Percentiles rank a stretch among this genome's conserved stretches.
These are phyloP conservation scores for Pseudachorutes palmiensis DNA, from an alignment of 1,140 invertebrate species.

Conservation along the genomic window DNA sequence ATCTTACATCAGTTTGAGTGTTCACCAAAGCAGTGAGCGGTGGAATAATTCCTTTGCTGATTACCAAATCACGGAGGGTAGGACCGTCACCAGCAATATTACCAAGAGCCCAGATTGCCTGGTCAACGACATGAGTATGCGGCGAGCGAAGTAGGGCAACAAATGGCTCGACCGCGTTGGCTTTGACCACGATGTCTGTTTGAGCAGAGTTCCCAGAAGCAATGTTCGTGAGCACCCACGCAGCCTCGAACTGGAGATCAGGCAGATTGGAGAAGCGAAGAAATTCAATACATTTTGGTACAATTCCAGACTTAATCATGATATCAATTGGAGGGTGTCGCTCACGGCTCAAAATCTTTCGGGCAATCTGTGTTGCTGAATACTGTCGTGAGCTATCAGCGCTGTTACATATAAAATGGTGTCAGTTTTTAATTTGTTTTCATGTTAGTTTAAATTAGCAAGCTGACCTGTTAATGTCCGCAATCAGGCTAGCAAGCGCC, in stretches of 20 bases:
- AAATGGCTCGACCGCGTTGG: slow-evolving; percentile 78
- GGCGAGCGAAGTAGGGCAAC: slow-evolving; percentile 64
- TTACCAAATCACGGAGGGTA: slow-evolving; percentile 47
- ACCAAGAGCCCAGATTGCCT: slow-evolving; percentile 88
- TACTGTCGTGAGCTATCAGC: slow-evolving; percentile 54
- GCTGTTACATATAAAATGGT: slow-evolving; percentile 40
- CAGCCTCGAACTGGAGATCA: slow-evolving; percentile 91
- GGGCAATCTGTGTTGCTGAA: slow-evolving; percentile 61
- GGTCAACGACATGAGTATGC: slow-evolving; percentile 78
- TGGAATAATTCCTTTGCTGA: slow-evolving; percentile 40
- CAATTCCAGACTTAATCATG: slow-evolving; percentile 76
- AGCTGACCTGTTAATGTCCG: slow-evolving; percentile 29
- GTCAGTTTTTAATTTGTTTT: too few species aligned
- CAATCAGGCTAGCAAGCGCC: slow-evolving; percentile 16
- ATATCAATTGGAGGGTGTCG: slow-evolving; percentile 87
- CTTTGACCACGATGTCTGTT: slow-evolving; percentile 74
- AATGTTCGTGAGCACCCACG: slow-evolving; percentile 97
- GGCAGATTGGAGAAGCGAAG: slow-evolving; percentile 59
- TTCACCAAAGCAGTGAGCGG: slow-evolving; percentile 40
- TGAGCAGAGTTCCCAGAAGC: slow-evolving; percentile 88
- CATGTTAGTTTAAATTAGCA: too few species aligned
- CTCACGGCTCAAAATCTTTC: slow-evolving; percentile 85
- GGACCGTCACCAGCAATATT: slow-evolving; percentile 46
- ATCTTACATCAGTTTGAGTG: slow-evolving; percentile 33
- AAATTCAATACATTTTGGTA: slow-evolving; percentile 74